Conservation (phyloP, 2,113 vertebrate species). For the Urocolius indicus region DNA sequence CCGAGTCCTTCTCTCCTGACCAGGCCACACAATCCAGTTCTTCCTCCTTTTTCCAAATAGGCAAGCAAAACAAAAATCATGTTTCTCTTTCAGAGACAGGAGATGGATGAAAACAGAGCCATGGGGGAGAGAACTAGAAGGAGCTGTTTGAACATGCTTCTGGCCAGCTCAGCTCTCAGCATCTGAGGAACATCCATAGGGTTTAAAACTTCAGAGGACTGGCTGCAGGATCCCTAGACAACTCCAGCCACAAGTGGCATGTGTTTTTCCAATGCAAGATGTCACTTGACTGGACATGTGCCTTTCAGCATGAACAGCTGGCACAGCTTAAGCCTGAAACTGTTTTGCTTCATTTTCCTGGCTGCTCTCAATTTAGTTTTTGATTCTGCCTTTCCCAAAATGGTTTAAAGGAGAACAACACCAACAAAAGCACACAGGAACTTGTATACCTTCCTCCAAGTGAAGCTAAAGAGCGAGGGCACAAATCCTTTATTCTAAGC, state of each 20-base stretch:
- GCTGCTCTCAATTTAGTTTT: neutral
- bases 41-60: neutral
- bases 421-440: neutral
- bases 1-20: neutral
- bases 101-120: neutral
- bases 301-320: neutral
- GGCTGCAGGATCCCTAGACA: neutral
- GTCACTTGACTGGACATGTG: neutral
- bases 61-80: neutral
- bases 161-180: neutral
- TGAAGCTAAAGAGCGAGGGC: neutral
- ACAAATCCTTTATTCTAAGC: neutral
- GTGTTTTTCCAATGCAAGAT: neutral
- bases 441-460: neutral
- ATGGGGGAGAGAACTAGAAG: accelerated
- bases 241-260: neutral
- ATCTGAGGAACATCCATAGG: neutral
- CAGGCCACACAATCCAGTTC: neutral
- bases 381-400: neutral
- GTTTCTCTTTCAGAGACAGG: neutral
- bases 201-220: neutral
- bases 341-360: neutral
- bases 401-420: neutral
- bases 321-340: neutral
- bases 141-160: neutral